Evolutionary conservation across 2,113 vertebrate genomes (phyloP), one percentile per base, ranked within the genome.

Genomic region (Garra rufa): DNA sequence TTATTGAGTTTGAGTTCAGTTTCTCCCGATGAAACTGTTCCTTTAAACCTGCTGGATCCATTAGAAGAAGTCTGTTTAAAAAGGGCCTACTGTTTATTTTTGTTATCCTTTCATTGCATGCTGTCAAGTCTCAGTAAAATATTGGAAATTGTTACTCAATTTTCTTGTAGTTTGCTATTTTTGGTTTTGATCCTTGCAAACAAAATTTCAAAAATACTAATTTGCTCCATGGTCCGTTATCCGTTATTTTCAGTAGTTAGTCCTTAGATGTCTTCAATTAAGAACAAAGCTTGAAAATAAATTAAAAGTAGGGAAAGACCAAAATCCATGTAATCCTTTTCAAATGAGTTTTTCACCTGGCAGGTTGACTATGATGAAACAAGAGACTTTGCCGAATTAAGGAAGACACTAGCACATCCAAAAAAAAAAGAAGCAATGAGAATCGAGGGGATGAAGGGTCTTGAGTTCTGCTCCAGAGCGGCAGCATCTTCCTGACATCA

Each of bases 401-500:
- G 93, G 95, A 96, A 96, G 95, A 96, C 94, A 75, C 87, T 71
- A 75, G 78, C 73, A 84, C 70, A 59, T 24, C 5, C 34, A 34
- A 34, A 34, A 55, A 21, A 55, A n/a, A n/a, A n/a, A n/a, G n/a
- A n/a, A 73, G 82, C 78, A 85, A 75, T 73, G 81, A 83, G 52
- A 83, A 83, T 43, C 80, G 65, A 48, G 73, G 50, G 30, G 34
- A 38, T 57, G 55, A 75, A 13, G 38, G 55, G 21, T 43, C 55
- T 61, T 28, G 30, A 73, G 38, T 81, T 46, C 34, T 83, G 30
- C 78, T 52, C 19, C 52, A 55, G 52, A 55, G 52, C 52, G 9
- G 21, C 52, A 55, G 21, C 67, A 50, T 69, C 19, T 44, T 80
- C 70, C 41, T 77, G 11, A 59, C 15, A 70, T 76, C 83, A 59